Base-by-base conservation (phyloP, 1,140 invertebrate genomes). In the Eciton burchellii region DNA sequence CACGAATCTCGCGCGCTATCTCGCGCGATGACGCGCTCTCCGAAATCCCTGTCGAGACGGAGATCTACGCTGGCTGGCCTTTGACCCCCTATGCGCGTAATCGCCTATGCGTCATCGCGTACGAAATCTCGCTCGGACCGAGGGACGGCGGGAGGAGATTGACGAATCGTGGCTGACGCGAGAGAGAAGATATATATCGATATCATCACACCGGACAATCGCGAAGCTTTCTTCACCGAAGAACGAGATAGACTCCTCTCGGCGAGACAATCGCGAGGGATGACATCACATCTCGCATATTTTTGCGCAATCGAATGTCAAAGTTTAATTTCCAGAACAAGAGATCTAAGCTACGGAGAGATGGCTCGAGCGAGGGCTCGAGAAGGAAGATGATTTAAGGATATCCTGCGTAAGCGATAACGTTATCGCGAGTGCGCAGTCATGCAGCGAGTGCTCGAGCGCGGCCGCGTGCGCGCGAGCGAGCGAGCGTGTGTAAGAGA, bases 41-140 rank as follows among this genome's bases (percentile, higher is more conserved):
- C 49, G 49, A 21, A 70, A 79, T 79, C 63, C 56, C 21, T 12
- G 24, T 45, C 49, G 35, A 66, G 35, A 24, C 19, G 19, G 35
- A n/a, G 47, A 11, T 56, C 56, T 62, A 66, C 47, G 19, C 57
- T 14, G n/a, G 12, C 26, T 45, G 29, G 29, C 74, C 62, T 79
- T 6, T 79, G 74, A 70, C 63, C 74, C 56, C 63, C 21, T 70
- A n/a, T n/a, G n/a, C 49, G 35, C 49, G 16, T 8, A 79, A 70
- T 79, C 74, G 74, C 43, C 24, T 11, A 3, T 8, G 21, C 29
- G 12, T 56, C 16, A 21, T n/a, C 26, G n/a, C 3, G 24, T 8
- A 3, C 45, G 45, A 77, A 54, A 77, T 77, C 66, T 66, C 19
- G 60, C 11, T 12, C 5, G 4, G 35, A 6, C 47, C 35, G 35